phyloP scores from a whole-genome alignment of 2,888 invertebrate species.

The Choreutis nemorana region DNA sequence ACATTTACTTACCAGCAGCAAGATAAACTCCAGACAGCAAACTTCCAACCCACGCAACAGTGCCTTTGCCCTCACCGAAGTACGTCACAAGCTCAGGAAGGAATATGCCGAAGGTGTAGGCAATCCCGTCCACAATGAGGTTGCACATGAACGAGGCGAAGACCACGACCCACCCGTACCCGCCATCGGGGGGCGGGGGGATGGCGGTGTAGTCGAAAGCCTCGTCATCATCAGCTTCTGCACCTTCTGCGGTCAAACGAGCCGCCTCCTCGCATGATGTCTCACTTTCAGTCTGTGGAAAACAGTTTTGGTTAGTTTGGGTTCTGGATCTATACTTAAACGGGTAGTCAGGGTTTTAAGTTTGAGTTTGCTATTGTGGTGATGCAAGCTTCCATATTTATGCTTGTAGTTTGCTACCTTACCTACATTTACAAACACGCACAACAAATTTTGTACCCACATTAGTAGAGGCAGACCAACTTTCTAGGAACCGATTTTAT shows the following conservation, averaged over 20 bases:
- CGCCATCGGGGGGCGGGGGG: constrained; percentile 90
- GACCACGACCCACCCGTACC: constrained; percentile 94
- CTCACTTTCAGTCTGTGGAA: constrained; percentile 84
- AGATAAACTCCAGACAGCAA: constrained; percentile 95
- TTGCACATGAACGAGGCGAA: constrained; percentile 97
- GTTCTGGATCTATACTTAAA: no score
- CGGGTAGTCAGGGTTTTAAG: no score
- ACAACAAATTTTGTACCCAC: no score
- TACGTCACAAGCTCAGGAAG: constrained; percentile 79
- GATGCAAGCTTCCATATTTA: no score
- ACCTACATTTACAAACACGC: no score
- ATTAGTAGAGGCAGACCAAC: no score
- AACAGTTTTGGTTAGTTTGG: no score
- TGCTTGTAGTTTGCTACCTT: no score
- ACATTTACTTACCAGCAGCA: constrained; percentile 80
- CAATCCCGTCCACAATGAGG: constrained; percentile 97
- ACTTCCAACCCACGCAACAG: constrained; percentile 93
- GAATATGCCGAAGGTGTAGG: constrained; percentile 98
- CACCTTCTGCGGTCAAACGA: constrained; percentile 75
- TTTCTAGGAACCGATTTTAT: no score
- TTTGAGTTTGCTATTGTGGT: no score
- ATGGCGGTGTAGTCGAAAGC: constrained; percentile 76
- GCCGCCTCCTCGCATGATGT: constrained; percentile 86
- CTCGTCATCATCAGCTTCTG: constrained; percentile 68
- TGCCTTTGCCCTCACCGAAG: constrained; percentile 87